Base-by-base conservation (phyloP, 2,797 vertebrate genomes). In the Agapornis canus region DNA sequence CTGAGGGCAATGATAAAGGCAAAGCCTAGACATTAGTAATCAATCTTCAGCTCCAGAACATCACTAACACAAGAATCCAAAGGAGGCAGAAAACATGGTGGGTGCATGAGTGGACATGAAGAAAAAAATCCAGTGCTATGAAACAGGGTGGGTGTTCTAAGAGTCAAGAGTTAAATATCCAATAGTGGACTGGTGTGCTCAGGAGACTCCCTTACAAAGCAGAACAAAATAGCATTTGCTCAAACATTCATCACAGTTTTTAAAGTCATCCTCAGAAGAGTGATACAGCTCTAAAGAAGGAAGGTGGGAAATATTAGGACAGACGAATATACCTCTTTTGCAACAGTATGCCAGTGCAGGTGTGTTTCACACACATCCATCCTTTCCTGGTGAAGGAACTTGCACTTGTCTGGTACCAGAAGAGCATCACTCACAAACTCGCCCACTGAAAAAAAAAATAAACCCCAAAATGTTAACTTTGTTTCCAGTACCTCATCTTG, bases 321-420 rank as follows among this genome's bases (percentile, higher is more conserved):
- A 81, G 31, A 75, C 11, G 2, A 57, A 35, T 48, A 91, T 98
- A 99, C 99, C 99, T 99, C 99, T 98, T 99, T 99, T 95, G 99
- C 99, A 42, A 99, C 99, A 5, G 99, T 99, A 97, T 99, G 99
- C 99, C 99, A 99, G 97, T 99, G 99, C 95, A 99, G 98, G 86
- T 99, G 99, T 86, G 99, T 99, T 97, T 99, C 99, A 95, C 99
- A 99, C 84, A 99, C 98, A 95, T 99, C 99, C 99, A 99, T 99
- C 63, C 98, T 98, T 97, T 99, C 99, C 97, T 99, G 99, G 96
- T 99, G 99, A 94, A 99, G 98, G 96, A 99, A 99, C 90, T 99
- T 99, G 96, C 99, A 99, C 96, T 99, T 99, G 96, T 99, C 99
- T 25, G 99, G 99, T 80, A 99, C 99, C 4, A 99, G 98, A 95